phyloP scores from a whole-genome alignment of 2,888 invertebrate genomes.

The Pachliopta kotzebuea region DNA sequence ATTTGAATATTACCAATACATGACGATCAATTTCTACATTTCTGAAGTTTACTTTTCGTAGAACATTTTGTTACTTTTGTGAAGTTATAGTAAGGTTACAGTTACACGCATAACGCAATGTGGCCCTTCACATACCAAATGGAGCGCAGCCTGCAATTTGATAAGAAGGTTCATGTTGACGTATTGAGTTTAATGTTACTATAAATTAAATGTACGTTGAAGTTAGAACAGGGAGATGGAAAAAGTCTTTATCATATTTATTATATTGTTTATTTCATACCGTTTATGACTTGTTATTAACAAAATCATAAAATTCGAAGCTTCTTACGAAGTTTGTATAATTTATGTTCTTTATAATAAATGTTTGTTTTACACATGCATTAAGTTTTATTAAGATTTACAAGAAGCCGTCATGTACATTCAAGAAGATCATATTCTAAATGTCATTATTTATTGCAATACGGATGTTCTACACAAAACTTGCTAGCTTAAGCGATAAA shows the following conservation, averaged over 20 bases:
- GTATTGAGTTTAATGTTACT: conserved; percentile 17
- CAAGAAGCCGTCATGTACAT: not conserved
- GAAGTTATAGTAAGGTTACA: not conserved
- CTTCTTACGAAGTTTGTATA: not conserved
- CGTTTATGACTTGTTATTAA: not conserved
- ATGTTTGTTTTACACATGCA: not conserved
- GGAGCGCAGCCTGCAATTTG: conserved; percentile 29
- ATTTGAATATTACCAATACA: not conserved
- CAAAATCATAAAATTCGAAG: not conserved
- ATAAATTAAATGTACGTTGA: conserved; percentile 1
- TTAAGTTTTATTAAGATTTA: not conserved
- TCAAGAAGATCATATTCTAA: not conserved
- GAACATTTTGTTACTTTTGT: not conserved
- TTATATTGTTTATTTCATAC: not conserved
- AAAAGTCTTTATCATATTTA: not conserved
- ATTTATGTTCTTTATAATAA: not conserved
- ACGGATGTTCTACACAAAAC: not conserved
- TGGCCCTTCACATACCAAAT: conserved; percentile 32
- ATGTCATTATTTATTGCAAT: not conserved
- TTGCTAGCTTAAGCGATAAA: not conserved
- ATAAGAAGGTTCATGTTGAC: conserved; percentile 20
- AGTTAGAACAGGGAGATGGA: not conserved
- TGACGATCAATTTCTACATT: not conserved
- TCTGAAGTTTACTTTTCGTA: not conserved
- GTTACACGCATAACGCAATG: conserved; percentile 14